Evolutionary conservation across 2,888 invertebrate genomes (phyloP), one percentile per base, ranked within the genome.

Genomic region (Scaptomyza parva): DNA sequence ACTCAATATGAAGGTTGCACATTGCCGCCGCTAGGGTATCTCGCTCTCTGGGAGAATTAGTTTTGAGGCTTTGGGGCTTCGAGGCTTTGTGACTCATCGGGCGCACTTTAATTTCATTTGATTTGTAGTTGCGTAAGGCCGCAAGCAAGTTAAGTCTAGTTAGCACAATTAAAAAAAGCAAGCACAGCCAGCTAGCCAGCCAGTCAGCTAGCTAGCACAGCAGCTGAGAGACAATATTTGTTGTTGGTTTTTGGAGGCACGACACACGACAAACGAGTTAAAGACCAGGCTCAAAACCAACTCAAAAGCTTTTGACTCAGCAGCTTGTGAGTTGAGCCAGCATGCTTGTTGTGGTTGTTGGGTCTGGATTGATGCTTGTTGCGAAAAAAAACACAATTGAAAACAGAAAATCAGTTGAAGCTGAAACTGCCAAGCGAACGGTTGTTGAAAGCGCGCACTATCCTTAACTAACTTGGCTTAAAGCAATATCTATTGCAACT

Each of bases 251-350:
- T 82, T 84, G 84, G 86, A 86, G 84, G 86, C 84, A 84, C 84
- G 86, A 86, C 85, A 86, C 84, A 84, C 84, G 86, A 86, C 85
- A 86, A 83, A 86, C 86, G 64, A 83, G 82, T 83, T 83, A 65
- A 50, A 37, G 48, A 51, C 28, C 65, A 58, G 60, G 61, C 78
- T 72, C 64, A 72, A 64, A 63, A 48, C 65, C 44, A 43, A 22
- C 22, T n/a, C 41, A 45, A 45, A 43, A 22, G 41, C n/a, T 65
- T 62, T 64, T 22, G 48, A 66, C 70, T 65, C 78, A 61, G 63
- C 78, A 61, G 63, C 45, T 61, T 54, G 40, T 53, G 59, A 65
- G 72, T 39, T 26, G 14, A 58, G 57, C 60, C 45, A n/a, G n/a
- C 30, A 41, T 22, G 22, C 3, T 41, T 20, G 40, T 24, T 26